Conservation (phyloP, 2,113 vertebrate species). For the Vulpes lagopus region DNA sequence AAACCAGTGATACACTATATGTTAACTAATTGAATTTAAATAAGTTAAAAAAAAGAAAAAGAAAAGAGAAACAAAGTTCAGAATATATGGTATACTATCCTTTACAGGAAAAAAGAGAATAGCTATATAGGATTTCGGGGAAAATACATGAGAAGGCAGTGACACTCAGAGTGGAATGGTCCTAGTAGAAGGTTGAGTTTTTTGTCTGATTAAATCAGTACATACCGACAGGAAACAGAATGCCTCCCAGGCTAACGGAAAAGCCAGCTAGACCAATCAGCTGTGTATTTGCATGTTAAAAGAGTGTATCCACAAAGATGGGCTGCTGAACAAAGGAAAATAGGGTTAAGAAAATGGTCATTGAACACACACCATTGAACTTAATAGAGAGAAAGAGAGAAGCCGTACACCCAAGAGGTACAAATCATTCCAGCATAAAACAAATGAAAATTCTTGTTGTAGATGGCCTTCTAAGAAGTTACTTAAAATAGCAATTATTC, state of each 20-base stretch:
- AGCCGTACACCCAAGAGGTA: not conserved
- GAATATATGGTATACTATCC: not conserved
- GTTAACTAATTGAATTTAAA: not conserved
- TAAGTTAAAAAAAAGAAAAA: not conserved
- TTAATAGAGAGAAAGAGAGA: not conserved
- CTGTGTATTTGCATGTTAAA: conserved; percentile 1
- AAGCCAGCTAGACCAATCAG: conserved; percentile 5
- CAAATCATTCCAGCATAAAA: not conserved
- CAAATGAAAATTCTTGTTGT: not conserved
- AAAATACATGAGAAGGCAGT: not conserved
- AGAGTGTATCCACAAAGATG: not conserved
- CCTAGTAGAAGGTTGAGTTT: conserved; percentile 6
- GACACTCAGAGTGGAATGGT: not conserved
- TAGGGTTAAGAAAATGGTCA: not conserved
- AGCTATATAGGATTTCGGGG: not conserved
- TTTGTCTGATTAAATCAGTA: conserved; percentile 37
- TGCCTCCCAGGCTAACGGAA: not conserved
- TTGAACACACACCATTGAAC: not conserved
- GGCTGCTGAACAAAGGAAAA: conserved; percentile 48
- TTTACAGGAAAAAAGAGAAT: not conserved
- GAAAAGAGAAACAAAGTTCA: not conserved
- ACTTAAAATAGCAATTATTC: conserved; percentile 2
- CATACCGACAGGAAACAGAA: not conserved
- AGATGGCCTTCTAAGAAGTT: conserved; percentile 11
- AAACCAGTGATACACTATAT: not conserved